Base-by-base conservation (phyloP, 2,113 vertebrate species). In the Thryonomys swinderianus region DNA sequence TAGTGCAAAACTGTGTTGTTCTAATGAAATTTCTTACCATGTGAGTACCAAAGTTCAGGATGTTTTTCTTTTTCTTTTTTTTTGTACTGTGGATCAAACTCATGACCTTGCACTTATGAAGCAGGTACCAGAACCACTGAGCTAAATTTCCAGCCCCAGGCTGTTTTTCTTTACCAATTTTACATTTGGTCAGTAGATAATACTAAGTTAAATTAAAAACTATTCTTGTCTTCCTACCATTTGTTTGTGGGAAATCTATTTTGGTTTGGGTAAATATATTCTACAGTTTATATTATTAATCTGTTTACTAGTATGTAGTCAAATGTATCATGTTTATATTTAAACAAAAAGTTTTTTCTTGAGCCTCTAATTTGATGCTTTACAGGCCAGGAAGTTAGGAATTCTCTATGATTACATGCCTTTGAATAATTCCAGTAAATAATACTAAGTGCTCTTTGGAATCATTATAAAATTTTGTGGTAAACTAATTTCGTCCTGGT, bases 381-480 rank as follows among this genome's bases (percentile, higher is more conserved):
- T 82, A 32, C 12, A 90, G 96, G 69, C 83, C 86, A 79, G 93
- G 88, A 96, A 97, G 74, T 95, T 64, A 81, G 90, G 78, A 96
- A 94, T 96, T 96, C 93, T 66, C 66, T 66, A 85, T 95, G 93
- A 92, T 95, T 94, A 66, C 61, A 88, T 95, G 81, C 78, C 71
- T 85, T 93, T 92, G 93, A 97, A 74, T 96, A 94, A 92, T 95
- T 96, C 64, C 76, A 85, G 92, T 92, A 94, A 97, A 74, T 94
- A 93, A 95, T 96, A 67, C 76, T 85, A 73, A 96, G 17, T 90
- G 69, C 64, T 90, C 88, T 85, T 94, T 89, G 95, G 84, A 96
- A 83, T 91, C 74, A 74, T 96, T 95, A 88, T 91, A 95, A 93
- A 91, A 93, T 83, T 94, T 97, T 97, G 93, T 96, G 92, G 81